Percentiles rank a stretch among this genome's conserved stretches.
Evolutionary conservation across 2,797 vertebrate genomes (phyloP).

Genomic region (Sternotherus odoratus): DNA sequence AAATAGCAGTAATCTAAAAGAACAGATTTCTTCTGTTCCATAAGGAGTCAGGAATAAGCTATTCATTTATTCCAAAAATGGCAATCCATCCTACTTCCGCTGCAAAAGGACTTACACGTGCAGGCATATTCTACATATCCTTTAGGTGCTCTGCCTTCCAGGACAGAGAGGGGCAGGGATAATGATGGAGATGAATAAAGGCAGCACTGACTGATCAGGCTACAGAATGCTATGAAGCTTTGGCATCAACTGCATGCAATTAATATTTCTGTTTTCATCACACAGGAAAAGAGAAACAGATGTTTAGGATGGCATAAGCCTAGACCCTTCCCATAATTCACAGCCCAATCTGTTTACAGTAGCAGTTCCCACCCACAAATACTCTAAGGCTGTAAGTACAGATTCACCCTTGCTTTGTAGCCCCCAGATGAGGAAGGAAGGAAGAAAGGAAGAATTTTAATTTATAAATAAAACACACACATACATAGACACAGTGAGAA

Average conservation of each 20-base stretch:
- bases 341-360: neutral
- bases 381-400: neutral
- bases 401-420: neutral
- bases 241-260: neutral
- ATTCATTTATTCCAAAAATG: neutral
- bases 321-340: neutral
- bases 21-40: neutral
- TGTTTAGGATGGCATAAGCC: neutral
- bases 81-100: neutral
- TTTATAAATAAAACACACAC: neutral
- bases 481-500: neutral
- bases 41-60: neutral
- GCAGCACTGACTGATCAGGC: neutral
- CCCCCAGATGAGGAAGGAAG: neutral
- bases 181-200: neutral
- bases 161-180: neutral
- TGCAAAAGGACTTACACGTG: neutral
- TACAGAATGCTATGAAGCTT: neutral
- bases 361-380: neutral
- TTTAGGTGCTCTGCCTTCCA: neutral
- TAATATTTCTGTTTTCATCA: neutral
- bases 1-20: neutral
- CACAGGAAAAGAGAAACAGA: neutral
- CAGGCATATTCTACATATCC: neutral
- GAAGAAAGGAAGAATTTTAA: neutral